Percentiles rank a stretch among this genome's conserved stretches.
Evolutionary conservation across 2,113 vertebrate species (phyloP).

Genomic region (Platysteira castanea): DNA sequence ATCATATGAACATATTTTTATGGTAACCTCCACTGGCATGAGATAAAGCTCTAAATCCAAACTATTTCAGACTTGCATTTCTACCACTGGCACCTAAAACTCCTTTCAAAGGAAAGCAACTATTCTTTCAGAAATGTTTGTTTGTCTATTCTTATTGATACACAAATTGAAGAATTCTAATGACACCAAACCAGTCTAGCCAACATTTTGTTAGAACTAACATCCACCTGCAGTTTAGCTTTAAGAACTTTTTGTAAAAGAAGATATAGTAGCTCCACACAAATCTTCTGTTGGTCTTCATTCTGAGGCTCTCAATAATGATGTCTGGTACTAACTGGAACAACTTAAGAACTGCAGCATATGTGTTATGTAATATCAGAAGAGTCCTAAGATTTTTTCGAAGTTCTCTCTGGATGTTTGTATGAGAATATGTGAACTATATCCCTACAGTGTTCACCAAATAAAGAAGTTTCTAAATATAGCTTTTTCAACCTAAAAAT

Average conservation of each 20-base stretch:
- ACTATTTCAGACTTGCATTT: neutral
- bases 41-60: neutral
- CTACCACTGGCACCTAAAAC: neutral
- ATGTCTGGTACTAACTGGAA: neutral
- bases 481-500: neutral
- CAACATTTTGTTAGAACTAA: neutral
- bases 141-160: neutral
- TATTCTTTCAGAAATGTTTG: neutral
- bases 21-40: neutral
- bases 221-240: neutral
- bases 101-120: neutral
- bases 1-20: neutral
- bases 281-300: neutral
- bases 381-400: neutral
- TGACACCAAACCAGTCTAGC: neutral
- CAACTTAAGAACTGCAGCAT: neutral
- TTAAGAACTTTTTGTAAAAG: neutral
- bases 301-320: neutral
- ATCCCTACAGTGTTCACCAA: neutral
- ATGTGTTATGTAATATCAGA: neutral
- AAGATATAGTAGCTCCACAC: neutral
- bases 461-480: neutral
- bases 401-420: neutral
- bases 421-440: neutral
- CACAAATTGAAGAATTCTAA: neutral